phyloP scores from a whole-genome alignment of 2,797 vertebrate species.

The Danio jaintianensis region DNA sequence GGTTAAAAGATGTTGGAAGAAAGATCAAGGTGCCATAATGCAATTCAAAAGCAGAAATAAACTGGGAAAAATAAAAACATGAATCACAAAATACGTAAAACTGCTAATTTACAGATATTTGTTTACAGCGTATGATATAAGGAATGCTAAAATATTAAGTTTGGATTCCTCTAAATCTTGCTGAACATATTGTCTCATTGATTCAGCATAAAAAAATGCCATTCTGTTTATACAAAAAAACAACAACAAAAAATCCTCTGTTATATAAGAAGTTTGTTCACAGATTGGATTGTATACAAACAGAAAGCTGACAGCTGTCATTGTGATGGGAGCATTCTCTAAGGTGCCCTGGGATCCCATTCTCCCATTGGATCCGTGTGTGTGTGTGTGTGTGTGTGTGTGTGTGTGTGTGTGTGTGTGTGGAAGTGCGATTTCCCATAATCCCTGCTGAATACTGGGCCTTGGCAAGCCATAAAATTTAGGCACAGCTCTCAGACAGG shows the following conservation, averaged over 20 bases:
- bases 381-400: too few relatives aligned
- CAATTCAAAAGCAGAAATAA: too few relatives aligned
- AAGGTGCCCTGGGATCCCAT: slow-evolving; percentile 57
- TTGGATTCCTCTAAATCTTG: slow-evolving; percentile 6
- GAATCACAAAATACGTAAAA: too few relatives aligned
- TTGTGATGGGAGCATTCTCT: slow-evolving; percentile 65
- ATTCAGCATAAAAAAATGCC: not conserved
- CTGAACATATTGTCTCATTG: not conserved
- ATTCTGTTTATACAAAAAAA: slow-evolving; percentile 4
- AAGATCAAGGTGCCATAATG: too few relatives aligned
- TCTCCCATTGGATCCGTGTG: slow-evolving; percentile 49
- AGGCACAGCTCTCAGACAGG: slow-evolving; percentile 47
- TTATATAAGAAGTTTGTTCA: slow-evolving; percentile 48
- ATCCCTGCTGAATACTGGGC: slow-evolving; percentile 55
- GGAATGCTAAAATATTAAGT: not conserved
- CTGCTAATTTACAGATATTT: too few relatives aligned
- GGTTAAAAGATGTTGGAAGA: too few relatives aligned
- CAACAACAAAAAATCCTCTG: not conserved
- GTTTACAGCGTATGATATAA: too few relatives aligned
- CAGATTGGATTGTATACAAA: slow-evolving; percentile 60
- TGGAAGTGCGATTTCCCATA: slow-evolving; percentile 58
- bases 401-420: slow-evolving; percentile 31
- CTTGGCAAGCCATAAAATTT: slow-evolving; percentile 57
- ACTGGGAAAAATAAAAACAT: too few relatives aligned
- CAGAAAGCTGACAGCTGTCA: slow-evolving; percentile 68